These are phyloP conservation scores for Dichetophora obliterata DNA, from an alignment of 2,888 invertebrate species.

Conservation along the genomic window DNA sequence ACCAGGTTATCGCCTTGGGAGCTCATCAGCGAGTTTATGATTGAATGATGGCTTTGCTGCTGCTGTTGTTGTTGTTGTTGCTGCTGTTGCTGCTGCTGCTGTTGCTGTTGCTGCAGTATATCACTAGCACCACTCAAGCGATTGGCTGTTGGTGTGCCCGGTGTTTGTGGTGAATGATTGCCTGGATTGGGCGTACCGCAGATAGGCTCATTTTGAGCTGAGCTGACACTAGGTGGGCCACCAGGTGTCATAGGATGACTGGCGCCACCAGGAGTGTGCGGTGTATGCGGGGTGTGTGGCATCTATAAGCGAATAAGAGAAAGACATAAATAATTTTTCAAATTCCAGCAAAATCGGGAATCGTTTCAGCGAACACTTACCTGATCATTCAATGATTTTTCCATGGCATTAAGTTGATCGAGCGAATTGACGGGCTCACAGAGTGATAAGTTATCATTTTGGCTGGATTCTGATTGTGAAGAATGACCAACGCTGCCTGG, in stretches of 20 bases:
- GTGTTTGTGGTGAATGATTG: constrained; percentile 70
- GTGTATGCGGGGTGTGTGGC: constrained; percentile 87
- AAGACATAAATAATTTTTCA: too few species aligned
- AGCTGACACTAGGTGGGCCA: constrained; percentile 86
- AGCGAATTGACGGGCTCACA: constrained; percentile 89
- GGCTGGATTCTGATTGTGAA: constrained; percentile 44
- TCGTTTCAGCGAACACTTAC: constrained; percentile 69
- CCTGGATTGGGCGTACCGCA: constrained; percentile 58
- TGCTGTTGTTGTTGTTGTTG: constrained; percentile 57
- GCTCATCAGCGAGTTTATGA: constrained; percentile 63
- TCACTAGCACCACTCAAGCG: constrained; percentile 51
- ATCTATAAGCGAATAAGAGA: constrained; percentile 70
- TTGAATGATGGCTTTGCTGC: constrained; percentile 65
- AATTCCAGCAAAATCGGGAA: not conserved
- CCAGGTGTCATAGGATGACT: constrained; percentile 81
- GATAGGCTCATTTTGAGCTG: constrained; percentile 71
- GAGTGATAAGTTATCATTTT: constrained; percentile 75
- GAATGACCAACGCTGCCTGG: constrained; percentile 15
- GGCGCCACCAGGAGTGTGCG: constrained; percentile 81
- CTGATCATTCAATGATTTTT: constrained; percentile 91
- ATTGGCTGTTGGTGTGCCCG: constrained; percentile 62
- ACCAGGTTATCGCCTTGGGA: constrained; percentile 60
- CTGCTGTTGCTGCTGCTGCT: constrained; percentile 50
- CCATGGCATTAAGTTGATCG: constrained; percentile 93
- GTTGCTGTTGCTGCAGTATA: constrained; percentile 37